Evolutionary conservation across 2,888 invertebrate genomes (phyloP).

Genomic region (Meliscaeva auricollis): DNA sequence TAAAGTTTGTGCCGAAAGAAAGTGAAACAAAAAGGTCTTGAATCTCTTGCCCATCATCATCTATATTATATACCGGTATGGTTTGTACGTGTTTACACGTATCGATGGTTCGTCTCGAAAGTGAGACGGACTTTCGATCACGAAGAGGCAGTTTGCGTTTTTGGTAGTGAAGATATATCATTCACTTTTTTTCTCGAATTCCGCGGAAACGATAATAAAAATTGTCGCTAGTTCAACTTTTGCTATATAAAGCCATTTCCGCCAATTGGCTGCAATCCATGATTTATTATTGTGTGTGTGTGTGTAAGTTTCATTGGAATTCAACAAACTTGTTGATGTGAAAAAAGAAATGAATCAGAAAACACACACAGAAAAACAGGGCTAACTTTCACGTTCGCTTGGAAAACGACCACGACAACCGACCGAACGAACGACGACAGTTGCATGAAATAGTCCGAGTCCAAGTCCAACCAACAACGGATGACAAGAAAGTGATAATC

Average conservation of each 20-base stretch:
- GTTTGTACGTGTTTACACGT: conserved; percentile 39
- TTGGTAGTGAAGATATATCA: conserved; percentile 43
- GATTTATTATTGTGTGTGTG: neutral
- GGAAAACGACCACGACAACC: neutral
- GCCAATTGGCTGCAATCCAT: conserved; percentile 13
- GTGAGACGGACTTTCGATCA: conserved; percentile 69
- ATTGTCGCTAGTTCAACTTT: conserved; percentile 21
- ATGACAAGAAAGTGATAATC: conserved; percentile 67
- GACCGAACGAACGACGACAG: neutral
- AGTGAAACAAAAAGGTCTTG: conserved; percentile 58
- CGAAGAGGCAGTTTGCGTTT: conserved; percentile 56
- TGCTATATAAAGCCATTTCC: conserved; percentile 32
- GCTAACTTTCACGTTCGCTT: conserved; percentile 70
- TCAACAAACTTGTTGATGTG: conserved; percentile 46
- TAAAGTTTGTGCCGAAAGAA: conserved; percentile 52
- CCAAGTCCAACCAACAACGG: neutral
- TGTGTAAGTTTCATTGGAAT: conserved; percentile 56
- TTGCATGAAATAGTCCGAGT: neutral
- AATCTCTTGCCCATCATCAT: conserved; percentile 35
- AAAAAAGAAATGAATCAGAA: conserved; percentile 35
- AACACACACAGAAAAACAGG: conserved; percentile 41
- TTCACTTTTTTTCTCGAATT: conserved; percentile 39
- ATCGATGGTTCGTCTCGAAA: conserved; percentile 51
- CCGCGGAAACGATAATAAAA: conserved; percentile 24
- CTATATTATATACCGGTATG: neutral